A percentile compares a stretch with the other conserved stretches of the same genome.
Conservation (phyloP, 1,140 invertebrate genomes). For the Meloidogyne chitwoodi region DNA sequence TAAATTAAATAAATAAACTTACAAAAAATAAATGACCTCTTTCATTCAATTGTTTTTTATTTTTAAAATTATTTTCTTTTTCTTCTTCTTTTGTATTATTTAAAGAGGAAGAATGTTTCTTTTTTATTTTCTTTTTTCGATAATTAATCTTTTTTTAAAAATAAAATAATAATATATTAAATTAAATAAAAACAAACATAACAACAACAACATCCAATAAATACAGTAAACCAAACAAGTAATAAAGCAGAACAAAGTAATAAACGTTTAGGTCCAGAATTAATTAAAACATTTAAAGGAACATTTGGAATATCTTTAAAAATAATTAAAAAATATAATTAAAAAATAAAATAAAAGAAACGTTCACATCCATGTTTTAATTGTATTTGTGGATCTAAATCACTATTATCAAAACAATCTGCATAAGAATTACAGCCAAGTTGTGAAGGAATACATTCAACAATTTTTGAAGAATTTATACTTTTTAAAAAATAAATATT, state of each 20-base stretch:
- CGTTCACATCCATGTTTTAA: conserved; percentile 25
- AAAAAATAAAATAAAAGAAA: background rate
- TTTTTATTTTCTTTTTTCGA: background rate
- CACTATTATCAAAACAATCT: conserved; percentile 24
- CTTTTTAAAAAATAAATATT: background rate
- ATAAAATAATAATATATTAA: background rate
- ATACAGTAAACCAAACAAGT: conserved; percentile 8
- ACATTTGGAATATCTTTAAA: conserved; percentile 3
- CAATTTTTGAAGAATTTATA: background rate
- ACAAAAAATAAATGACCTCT: background rate
- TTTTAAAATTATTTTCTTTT: background rate
- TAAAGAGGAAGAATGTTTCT: background rate
- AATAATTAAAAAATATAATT: background rate
- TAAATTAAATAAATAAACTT: background rate
- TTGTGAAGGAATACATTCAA: conserved; percentile 25
- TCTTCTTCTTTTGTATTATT: background rate
- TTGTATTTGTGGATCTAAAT: conserved; percentile 17
- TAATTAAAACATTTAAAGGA: background rate
- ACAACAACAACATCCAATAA: conserved; percentile 28
- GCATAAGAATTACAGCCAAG: conserved; percentile 31
- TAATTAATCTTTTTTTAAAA: conserved; percentile 6
- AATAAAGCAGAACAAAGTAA: conserved; percentile 15
- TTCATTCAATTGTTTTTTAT: background rate
- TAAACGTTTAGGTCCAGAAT: conserved; percentile 18
- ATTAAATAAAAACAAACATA: background rate